phyloP scores from a whole-genome alignment of 2,888 invertebrate genomes.

The Phengaris alcon region DNA sequence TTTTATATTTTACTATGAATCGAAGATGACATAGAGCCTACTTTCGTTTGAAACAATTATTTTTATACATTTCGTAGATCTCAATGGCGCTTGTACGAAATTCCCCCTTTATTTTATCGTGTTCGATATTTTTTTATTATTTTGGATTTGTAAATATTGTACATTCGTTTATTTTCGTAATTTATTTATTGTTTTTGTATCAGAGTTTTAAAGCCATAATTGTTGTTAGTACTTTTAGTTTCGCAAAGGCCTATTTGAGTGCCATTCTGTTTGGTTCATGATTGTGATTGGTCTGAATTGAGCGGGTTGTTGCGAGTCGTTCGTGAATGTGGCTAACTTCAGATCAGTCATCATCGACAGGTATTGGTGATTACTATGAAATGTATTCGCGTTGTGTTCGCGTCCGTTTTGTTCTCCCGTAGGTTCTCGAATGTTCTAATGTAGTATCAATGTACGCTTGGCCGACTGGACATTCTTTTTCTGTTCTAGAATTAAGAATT shows the following conservation, averaged over 20 bases:
- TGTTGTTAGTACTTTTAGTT: conserved; percentile 54
- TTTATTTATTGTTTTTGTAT: conserved; percentile 72
- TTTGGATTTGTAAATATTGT: conserved; percentile 72
- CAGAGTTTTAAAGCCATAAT: conserved; percentile 64
- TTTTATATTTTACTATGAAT: conserved; percentile 78
- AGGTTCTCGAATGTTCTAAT: conserved; percentile 72
- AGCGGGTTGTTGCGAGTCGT: neutral
- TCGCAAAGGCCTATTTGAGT: conserved; percentile 41
- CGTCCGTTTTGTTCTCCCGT: conserved; percentile 57
- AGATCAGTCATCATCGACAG: conserved; percentile 32
- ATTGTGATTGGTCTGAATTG: neutral
- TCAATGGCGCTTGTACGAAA: conserved; percentile 53
- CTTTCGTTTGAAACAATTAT: conserved; percentile 53
- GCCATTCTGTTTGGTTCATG: conserved; percentile 59
- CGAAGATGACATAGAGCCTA: conserved; percentile 72
- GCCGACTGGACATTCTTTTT: conserved; percentile 49
- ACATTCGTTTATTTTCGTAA: conserved; percentile 68
- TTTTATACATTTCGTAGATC: conserved; percentile 52
- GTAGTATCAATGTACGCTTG: conserved; percentile 77
- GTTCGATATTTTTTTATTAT: conserved; percentile 27
- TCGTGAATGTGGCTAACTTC: neutral
- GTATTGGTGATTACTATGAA: conserved; percentile 54
- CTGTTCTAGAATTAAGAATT: conserved; percentile 37
- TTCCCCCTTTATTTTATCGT: conserved; percentile 59
- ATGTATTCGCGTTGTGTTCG: conserved; percentile 46